Conservation (phyloP, 2,888 invertebrate genomes). For the Nephrocerus scutellatus region DNA sequence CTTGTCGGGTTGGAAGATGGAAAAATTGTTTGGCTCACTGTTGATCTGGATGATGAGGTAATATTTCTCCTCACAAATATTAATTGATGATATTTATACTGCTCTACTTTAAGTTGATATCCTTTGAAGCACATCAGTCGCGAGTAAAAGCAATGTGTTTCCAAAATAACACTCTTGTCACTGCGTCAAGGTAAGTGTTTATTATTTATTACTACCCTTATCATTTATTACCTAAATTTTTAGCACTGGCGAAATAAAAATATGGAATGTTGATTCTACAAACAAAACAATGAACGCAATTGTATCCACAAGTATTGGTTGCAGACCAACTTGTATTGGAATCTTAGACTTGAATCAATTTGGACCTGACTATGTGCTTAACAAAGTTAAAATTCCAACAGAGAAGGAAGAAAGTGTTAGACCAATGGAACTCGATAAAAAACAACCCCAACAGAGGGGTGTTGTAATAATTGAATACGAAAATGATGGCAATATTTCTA, state of each 20-base stretch:
- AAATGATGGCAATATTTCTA: constrained; percentile 14
- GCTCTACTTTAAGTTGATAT: constrained; percentile 13
- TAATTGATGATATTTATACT: not conserved
- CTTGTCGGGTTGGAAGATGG: constrained; percentile 72
- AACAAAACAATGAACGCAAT: constrained; percentile 50
- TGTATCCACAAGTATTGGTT: constrained; percentile 55
- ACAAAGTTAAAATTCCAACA: constrained; percentile 7
- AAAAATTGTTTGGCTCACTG: constrained; percentile 54
- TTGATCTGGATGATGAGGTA: constrained; percentile 49
- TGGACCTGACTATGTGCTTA: constrained; percentile 23
- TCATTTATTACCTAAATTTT: not conserved
- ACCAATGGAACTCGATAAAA: constrained; percentile 9
- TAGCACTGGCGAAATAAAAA: constrained; percentile 68
- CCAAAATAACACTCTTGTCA: constrained; percentile 55
- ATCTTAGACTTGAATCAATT: constrained; percentile 50
- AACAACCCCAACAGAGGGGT: constrained; percentile 27
- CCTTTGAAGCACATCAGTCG: constrained; percentile 53
- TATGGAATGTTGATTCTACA: constrained; percentile 53
- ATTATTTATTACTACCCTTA: not conserved
- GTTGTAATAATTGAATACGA: constrained; percentile 40
- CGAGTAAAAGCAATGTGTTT: constrained; percentile 63
- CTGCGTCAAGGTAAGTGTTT: constrained; percentile 56
- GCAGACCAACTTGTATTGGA: constrained; percentile 67
- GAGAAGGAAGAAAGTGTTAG: constrained; percentile 10
- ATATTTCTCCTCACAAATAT: not conserved